A percentile compares a stretch with the other conserved stretches of the same genome.
Conservation (phyloP, 2,797 vertebrate species). For the Halcyon chelicuti region DNA sequence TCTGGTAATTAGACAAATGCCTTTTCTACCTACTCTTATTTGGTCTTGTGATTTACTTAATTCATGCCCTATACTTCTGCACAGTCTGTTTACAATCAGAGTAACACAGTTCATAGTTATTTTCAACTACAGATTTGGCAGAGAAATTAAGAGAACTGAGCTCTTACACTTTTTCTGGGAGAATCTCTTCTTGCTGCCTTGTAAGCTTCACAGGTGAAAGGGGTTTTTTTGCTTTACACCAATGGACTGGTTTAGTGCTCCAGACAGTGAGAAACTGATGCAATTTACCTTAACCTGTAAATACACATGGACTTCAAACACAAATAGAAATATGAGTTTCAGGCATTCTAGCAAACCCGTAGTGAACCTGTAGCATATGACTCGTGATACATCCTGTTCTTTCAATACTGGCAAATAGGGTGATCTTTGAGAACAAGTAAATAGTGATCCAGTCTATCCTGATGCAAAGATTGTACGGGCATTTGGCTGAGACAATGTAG, state of each 20-base stretch:
- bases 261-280: background rate
- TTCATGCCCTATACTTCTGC: background rate
- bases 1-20: background rate
- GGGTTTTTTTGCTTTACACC: background rate
- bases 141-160: background rate
- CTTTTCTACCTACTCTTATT: background rate
- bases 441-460: background rate
- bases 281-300: background rate
- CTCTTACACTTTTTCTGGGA: background rate
- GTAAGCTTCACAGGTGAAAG: background rate
- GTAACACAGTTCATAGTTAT: background rate
- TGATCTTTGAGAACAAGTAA: background rate
- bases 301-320: background rate
- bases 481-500: background rate
- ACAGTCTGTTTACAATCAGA: background rate
- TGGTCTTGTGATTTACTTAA: background rate
- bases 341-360: background rate
- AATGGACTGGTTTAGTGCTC: background rate
- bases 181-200: background rate
- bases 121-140: background rate
- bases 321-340: background rate
- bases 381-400: background rate
- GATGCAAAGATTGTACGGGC: background rate
- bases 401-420: background rate
- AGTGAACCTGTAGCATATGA: background rate